phyloP scores from a whole-genome alignment of 1,140 invertebrate species.

The Steinernema khuongi region DNA sequence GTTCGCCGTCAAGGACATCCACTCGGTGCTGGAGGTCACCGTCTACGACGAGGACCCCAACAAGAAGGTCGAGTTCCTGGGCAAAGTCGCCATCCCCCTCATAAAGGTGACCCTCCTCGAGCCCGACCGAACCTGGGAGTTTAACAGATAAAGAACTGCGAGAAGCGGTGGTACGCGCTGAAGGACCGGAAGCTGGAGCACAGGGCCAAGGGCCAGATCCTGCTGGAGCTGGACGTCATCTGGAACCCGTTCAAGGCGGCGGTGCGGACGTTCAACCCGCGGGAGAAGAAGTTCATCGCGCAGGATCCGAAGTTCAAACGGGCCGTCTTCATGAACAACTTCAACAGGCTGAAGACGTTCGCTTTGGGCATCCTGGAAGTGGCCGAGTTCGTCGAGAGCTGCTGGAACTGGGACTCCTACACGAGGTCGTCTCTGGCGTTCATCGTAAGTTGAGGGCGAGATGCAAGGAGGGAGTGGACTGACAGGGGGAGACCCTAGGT shows the following conservation, averaged over 20 bases:
- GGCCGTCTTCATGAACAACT: slow-evolving; percentile 52
- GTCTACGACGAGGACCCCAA: slow-evolving; percentile 97
- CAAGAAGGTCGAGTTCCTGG: slow-evolving; percentile 94
- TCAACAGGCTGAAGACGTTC: slow-evolving; percentile 78
- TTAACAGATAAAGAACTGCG: slow-evolving; percentile 74
- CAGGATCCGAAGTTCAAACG: slow-evolving; percentile 90
- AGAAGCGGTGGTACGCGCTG: slow-evolving; percentile 87
- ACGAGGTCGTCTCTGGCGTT: slow-evolving; percentile 80
- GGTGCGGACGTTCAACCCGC: slow-evolving; percentile 84
- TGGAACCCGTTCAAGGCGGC: slow-evolving; percentile 89
- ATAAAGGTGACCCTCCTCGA: slow-evolving; percentile 59
- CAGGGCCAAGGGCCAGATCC: slow-evolving; percentile 85
- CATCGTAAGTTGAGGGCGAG: slow-evolving; percentile 66
- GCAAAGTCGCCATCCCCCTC: slow-evolving; percentile 83
- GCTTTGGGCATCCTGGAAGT: slow-evolving; percentile 80
- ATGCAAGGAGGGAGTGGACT: too few species aligned
- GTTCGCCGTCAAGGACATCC: slow-evolving; percentile 96
- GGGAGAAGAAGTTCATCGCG: slow-evolving; percentile 88
- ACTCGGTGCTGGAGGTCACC: slow-evolving; percentile 88
- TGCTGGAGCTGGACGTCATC: slow-evolving; percentile 81
- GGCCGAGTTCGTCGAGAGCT: slow-evolving; percentile 85
- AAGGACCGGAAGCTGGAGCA: slow-evolving; percentile 89
- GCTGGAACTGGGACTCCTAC: slow-evolving; percentile 92
- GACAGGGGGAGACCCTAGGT: too few species aligned
- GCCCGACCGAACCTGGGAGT: background rate